These are phyloP conservation scores for Hybos culiciformis DNA, from an alignment of 2,888 invertebrate species.

Conservation along the genomic window DNA sequence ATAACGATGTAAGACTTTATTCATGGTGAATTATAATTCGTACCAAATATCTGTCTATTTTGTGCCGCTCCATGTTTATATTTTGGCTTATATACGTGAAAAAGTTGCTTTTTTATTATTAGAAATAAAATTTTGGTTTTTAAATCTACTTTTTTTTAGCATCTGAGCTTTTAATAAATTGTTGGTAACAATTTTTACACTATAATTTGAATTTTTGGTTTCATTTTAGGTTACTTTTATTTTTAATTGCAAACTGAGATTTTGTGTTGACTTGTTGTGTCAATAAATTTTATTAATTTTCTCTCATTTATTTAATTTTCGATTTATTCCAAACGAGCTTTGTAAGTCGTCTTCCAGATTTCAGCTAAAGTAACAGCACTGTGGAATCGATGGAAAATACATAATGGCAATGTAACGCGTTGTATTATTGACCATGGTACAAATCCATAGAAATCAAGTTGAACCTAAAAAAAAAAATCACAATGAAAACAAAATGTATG, in stretches of 20 bases:
- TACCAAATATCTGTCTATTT: no score
- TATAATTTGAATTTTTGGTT: background rate
- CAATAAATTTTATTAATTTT: background rate
- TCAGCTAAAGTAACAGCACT: slow-evolving; percentile 88
- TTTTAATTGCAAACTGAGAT: background rate
- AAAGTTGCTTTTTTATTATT: no score
- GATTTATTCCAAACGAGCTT: slow-evolving; percentile 71
- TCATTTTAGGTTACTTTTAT: background rate
- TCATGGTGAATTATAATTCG: no score
- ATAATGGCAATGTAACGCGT: slow-evolving; percentile 82
- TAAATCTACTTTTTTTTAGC: no score
- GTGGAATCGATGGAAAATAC: slow-evolving; percentile 94
- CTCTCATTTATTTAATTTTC: background rate
- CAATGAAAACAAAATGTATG: no score
- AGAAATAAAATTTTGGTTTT: no score
- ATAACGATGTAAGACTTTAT: no score
- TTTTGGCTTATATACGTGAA: no score
- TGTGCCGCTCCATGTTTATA: no score
- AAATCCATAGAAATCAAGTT: slow-evolving; percentile 84
- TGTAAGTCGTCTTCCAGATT: slow-evolving; percentile 93
- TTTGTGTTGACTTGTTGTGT: slow-evolving; percentile 2
- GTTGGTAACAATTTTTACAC: no score
- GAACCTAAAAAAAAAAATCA: slow-evolving; percentile 39
- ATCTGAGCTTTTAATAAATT: no score
- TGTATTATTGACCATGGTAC: slow-evolving; percentile 88